Evolutionary conservation across 2,797 vertebrate species (phyloP).

Genomic region (Pangasius sanitwongsei): DNA sequence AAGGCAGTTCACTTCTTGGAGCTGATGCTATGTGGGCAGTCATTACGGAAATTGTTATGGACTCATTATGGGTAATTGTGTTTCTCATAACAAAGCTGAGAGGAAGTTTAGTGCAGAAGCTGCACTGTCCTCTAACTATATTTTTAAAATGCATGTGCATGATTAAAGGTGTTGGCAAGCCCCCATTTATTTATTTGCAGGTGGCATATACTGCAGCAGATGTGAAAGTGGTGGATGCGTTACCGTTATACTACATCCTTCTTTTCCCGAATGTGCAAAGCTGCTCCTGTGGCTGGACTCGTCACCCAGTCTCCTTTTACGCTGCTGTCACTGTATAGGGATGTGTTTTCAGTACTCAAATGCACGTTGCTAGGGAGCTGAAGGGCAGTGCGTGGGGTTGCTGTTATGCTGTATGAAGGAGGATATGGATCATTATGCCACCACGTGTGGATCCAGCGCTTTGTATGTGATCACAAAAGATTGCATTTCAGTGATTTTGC

Average conservation of each 20-base stretch:
- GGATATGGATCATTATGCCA: constrained; percentile 46
- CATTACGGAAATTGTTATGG: neutral
- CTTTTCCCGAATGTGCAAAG: neutral
- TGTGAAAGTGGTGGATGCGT: neutral
- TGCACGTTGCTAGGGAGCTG: constrained; percentile 38
- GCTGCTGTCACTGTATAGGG: constrained; percentile 17
- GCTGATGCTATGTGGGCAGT: neutral
- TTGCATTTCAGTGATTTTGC: constrained; percentile 32
- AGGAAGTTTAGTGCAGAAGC: neutral
- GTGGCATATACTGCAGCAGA: neutral
- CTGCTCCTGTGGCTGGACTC: constrained; percentile 15
- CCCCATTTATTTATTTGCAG: constrained; percentile 13
- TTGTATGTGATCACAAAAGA: constrained; percentile 34
- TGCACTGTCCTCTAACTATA: neutral
- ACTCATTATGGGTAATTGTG: neutral
- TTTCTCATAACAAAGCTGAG: neutral
- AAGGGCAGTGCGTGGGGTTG: constrained; percentile 43
- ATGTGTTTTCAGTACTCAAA: constrained; percentile 18
- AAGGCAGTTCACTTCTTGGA: neutral
- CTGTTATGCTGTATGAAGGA: constrained; percentile 30
- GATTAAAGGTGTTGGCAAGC: constrained; percentile 30
- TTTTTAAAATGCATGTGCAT: neutral
- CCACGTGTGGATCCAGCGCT: neutral
- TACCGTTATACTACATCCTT: constrained; percentile 9
- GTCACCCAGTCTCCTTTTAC: neutral